A percentile compares a stretch with the other conserved stretches of the same genome.
Evolutionary conservation across 2,888 invertebrate species (phyloP).

Genomic region (Globia sparganii): DNA sequence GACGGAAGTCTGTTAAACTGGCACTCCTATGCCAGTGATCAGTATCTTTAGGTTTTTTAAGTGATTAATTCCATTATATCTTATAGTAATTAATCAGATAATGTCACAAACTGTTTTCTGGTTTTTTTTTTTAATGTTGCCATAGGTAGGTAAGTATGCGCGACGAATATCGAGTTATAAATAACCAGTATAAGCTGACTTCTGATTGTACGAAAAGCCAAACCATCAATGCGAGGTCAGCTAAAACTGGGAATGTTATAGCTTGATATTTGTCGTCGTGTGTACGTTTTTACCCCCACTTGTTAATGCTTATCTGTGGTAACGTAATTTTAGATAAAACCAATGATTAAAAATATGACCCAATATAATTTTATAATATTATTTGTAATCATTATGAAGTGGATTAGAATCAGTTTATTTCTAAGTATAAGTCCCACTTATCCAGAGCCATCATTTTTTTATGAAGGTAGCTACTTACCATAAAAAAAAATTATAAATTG

Average conservation of each 20-base stretch:
- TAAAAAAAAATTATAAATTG: no score
- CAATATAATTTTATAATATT: conserved; percentile 29
- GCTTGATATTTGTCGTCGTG: no score
- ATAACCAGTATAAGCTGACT: no score
- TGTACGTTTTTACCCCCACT: not conserved
- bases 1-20: not conserved
- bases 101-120: not conserved
- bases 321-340: conserved; percentile 21
- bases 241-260: no score
- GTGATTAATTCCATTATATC: conserved; percentile 4
- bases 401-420: no score
- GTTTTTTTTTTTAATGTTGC: not conserved
- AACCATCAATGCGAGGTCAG: no score
- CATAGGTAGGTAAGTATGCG: not conserved
- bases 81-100: conserved; percentile 24
- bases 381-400: no score
- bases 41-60: not conserved
- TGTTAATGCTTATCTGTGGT: conserved; percentile 20
- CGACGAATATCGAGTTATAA: no score
- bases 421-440: no score
- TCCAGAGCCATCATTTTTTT: no score
- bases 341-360: conserved; percentile 38
- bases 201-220: no score
- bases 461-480: no score
- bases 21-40: conserved; percentile 24